phyloP scores from a whole-genome alignment of 2,797 vertebrate species.

The Pangasius krempfi region DNA sequence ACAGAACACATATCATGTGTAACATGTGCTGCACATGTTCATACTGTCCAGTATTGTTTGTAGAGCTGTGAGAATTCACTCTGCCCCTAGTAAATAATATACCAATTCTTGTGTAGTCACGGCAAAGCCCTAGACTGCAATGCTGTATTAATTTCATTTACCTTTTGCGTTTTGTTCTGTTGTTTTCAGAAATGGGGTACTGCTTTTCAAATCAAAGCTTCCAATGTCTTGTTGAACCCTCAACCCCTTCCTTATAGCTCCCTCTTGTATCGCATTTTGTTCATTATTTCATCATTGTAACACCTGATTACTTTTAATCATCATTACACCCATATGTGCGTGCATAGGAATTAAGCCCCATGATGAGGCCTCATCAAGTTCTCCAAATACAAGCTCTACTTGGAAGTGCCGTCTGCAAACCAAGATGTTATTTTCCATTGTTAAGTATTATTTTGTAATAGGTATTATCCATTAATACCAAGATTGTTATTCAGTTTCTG shows the following conservation, averaged over 20 bases:
- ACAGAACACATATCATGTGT: neutral
- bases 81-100: neutral
- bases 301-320: conserved; percentile 13
- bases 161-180: neutral
- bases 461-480: neutral
- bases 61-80: neutral
- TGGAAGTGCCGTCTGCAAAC: neutral
- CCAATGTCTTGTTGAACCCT: neutral
- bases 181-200: neutral
- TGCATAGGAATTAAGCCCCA: neutral
- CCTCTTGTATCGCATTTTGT: neutral
- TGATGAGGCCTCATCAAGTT: neutral
- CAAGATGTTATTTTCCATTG: neutral
- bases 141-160: conserved; percentile 12
- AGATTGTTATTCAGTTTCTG: neutral
- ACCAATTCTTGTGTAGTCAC: neutral
- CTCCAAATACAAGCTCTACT: neutral
- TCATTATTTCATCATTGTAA: conserved; percentile 21
- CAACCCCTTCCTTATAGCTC: neutral
- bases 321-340: neutral
- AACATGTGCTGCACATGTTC: neutral
- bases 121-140: neutral
- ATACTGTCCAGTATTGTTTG: neutral
- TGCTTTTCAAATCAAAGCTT: conserved; percentile 7
- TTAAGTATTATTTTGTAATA: neutral